phyloP scores from a whole-genome alignment of 2,888 invertebrate genomes.

The Eilema caniola region DNA sequence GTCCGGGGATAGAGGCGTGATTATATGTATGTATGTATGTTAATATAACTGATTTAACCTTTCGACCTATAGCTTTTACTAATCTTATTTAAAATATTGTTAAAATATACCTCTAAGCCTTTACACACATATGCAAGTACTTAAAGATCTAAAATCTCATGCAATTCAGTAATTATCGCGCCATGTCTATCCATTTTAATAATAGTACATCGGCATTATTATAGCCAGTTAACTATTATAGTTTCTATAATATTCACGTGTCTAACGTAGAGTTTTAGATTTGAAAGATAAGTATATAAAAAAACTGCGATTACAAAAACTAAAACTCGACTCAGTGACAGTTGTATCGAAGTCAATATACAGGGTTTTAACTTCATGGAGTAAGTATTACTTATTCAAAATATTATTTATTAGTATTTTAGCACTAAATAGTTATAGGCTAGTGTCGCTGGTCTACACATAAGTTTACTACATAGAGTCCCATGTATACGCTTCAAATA shows the following conservation, averaged over 20 bases:
- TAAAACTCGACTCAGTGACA: neutral
- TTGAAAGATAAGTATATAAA: neutral
- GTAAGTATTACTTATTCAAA: neutral
- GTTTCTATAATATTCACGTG: neutral
- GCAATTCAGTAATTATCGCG: too few species aligned
- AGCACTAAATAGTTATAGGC: neutral
- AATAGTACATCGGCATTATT: neutral
- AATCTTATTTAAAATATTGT: neutral
- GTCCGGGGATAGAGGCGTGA: too few species aligned
- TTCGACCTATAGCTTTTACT: too few species aligned
- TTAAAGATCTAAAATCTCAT: neutral
- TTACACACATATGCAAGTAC: neutral
- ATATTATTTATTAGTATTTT: neutral
- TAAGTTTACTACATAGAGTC: neutral
- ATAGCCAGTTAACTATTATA: neutral
- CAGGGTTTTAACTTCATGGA: neutral
- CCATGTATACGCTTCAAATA: neutral
- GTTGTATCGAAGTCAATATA: neutral
- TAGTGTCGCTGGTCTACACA: constrained; percentile 4
- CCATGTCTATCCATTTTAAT: neutral
- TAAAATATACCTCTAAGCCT: neutral
- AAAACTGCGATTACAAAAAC: neutral
- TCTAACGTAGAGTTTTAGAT: neutral
- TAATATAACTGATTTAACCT: too few species aligned
- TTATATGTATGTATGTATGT: too few species aligned